These are phyloP conservation scores for Arctia plantaginis DNA, from an alignment of 2,888 invertebrate species.

Conservation along the genomic window DNA sequence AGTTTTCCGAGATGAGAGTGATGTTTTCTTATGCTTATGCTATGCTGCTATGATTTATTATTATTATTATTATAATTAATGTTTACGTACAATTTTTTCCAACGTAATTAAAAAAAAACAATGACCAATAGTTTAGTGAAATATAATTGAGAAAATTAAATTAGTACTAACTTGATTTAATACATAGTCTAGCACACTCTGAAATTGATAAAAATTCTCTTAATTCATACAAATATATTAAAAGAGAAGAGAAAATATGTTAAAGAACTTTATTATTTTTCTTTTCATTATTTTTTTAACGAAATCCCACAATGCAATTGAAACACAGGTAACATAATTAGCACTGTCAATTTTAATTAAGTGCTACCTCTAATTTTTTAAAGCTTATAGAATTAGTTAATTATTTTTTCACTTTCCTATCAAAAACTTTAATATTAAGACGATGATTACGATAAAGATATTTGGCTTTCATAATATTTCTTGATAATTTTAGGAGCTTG, in stretches of 20 bases:
- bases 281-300: conserved; percentile 48
- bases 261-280: conserved; percentile 14
- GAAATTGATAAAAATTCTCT: too few species aligned
- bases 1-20: too few species aligned
- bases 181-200: neutral
- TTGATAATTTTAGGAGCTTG: neutral
- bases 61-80: too few species aligned
- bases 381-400: conserved; percentile 10
- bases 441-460: neutral
- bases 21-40: too few species aligned
- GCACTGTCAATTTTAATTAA: conserved; percentile 37
- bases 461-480: neutral
- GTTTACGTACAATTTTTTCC: too few species aligned
- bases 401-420: conserved; percentile 8
- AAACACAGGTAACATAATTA: conserved; percentile 30
- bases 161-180: neutral
- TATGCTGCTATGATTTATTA: too few species aligned
- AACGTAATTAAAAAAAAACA: too few species aligned
- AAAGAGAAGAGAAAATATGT: too few species aligned
- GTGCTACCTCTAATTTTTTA: conserved; percentile 4
- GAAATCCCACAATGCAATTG: conserved; percentile 18
- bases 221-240: too few species aligned
- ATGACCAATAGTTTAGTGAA: too few species aligned
- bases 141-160: too few species aligned
- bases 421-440: conserved; percentile 5